These are phyloP conservation scores for Diabrotica virgifera DNA, from an alignment of 1,140 invertebrate genomes.

Conservation along the genomic window DNA sequence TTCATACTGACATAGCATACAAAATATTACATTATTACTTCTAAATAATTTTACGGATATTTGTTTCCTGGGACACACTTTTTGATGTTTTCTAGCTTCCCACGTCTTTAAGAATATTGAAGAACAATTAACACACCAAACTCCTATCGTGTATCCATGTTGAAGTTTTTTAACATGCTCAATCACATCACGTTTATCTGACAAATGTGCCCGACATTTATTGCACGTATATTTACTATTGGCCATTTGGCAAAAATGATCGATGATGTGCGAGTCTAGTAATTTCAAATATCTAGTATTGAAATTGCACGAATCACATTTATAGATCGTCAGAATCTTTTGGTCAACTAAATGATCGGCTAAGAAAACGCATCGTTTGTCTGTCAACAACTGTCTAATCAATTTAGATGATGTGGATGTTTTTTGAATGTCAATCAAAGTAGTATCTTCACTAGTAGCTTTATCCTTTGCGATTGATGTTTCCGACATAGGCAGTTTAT, in stretches of 20 bases:
- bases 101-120: not conserved
- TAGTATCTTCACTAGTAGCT: no score
- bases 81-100: not conserved
- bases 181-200: not conserved
- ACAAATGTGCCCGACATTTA: not conserved
- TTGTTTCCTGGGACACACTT: not conserved
- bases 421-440: no score
- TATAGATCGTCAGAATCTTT: not conserved
- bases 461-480: no score
- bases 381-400: no score
- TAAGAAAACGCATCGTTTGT: no score
- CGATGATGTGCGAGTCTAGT: not conserved
- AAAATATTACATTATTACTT: slow-evolving; percentile 1
- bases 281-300: not conserved
- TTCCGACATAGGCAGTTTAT: no score
- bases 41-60: not conserved
- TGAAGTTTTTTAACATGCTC: not conserved
- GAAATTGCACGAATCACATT: slow-evolving; percentile 2
- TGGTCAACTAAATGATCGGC: no score
- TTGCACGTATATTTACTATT: not conserved
- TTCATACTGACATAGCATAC: slow-evolving; percentile 6
- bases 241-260: not conserved
- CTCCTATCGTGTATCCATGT: not conserved
- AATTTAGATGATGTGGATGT: no score
- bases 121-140: slow-evolving; percentile 7